Conservation (phyloP, 2,888 invertebrate genomes). For the Amphipyra berbera region DNA sequence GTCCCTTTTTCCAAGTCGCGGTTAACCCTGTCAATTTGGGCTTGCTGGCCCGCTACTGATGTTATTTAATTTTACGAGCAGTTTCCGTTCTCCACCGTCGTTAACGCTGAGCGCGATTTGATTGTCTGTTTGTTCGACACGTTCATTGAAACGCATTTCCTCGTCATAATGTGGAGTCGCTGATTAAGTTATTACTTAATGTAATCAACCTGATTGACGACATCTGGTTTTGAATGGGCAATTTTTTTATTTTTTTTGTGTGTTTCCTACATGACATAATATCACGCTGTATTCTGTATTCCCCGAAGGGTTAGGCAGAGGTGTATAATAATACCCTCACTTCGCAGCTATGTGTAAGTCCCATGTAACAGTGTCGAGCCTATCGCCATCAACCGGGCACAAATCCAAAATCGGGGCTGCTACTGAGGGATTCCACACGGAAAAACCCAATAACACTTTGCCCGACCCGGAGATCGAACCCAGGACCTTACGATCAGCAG, state of each 20-base stretch:
- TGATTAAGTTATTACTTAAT: conserved; percentile 39
- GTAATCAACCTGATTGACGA: conserved; percentile 34
- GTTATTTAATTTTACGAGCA: conserved; percentile 63
- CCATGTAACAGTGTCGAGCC: too few relatives aligned
- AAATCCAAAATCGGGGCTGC: too few relatives aligned
- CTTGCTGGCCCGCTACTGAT: conserved; percentile 57
- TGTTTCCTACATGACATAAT: too few relatives aligned
- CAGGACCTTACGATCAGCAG: too few relatives aligned
- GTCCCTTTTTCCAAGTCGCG: neutral
- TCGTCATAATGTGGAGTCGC: conserved; percentile 8
- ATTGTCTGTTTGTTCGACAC: conserved; percentile 47
- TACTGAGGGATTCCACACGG: too few relatives aligned
- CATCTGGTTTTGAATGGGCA: conserved; percentile 16
- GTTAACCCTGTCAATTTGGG: conserved; percentile 65
- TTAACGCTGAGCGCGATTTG: conserved; percentile 46
- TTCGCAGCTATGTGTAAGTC: too few relatives aligned
- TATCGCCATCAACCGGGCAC: too few relatives aligned
- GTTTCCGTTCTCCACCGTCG: conserved; percentile 59
- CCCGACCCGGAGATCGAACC: too few relatives aligned
- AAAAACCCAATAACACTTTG: too few relatives aligned
- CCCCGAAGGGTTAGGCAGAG: too few relatives aligned
- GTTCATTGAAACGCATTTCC: conserved; percentile 27
- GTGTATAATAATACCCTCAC: too few relatives aligned
- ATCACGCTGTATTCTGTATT: too few relatives aligned
- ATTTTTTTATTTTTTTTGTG: conserved; percentile 20